These are phyloP conservation scores for Aproaerema taeniolella DNA, from an alignment of 2,888 invertebrate genomes.

Conservation along the genomic window DNA sequence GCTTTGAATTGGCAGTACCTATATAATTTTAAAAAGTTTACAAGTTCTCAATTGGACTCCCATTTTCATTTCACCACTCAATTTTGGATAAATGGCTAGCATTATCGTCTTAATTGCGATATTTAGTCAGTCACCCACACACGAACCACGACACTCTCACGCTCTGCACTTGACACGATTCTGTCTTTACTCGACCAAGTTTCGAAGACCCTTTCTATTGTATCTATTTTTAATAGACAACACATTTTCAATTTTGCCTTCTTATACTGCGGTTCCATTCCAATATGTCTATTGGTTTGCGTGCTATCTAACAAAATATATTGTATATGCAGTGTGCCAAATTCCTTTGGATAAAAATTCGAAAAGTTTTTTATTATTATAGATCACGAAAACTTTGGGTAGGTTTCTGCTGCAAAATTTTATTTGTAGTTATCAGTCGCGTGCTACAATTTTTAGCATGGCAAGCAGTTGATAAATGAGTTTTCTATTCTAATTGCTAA, in stretches of 20 bases:
- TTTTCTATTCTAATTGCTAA: constrained; percentile 10
- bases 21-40: neutral
- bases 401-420: constrained; percentile 19
- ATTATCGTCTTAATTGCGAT: constrained; percentile 19
- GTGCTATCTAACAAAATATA: too few relatives aligned
- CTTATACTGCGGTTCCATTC: too few relatives aligned
- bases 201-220: too few relatives aligned
- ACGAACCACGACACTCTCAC: constrained; percentile 16
- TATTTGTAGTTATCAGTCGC: constrained; percentile 23
- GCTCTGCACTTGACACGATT: constrained; percentile 21
- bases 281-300: too few relatives aligned
- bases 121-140: constrained; percentile 25
- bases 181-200: neutral
- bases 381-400: constrained; percentile 21
- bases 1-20: too few relatives aligned
- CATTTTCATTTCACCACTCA: constrained; percentile 5
- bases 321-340: too few relatives aligned
- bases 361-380: constrained; percentile 12
- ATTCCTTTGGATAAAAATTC: too few relatives aligned
- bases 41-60: neutral
- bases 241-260: too few relatives aligned
- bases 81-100: constrained; percentile 11
- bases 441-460: constrained; percentile 15
- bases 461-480: constrained; percentile 5
- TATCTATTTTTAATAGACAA: too few relatives aligned